These are phyloP conservation scores for Coreius guichenoti DNA, from an alignment of 2,797 vertebrate species.

Conservation along the genomic window DNA sequence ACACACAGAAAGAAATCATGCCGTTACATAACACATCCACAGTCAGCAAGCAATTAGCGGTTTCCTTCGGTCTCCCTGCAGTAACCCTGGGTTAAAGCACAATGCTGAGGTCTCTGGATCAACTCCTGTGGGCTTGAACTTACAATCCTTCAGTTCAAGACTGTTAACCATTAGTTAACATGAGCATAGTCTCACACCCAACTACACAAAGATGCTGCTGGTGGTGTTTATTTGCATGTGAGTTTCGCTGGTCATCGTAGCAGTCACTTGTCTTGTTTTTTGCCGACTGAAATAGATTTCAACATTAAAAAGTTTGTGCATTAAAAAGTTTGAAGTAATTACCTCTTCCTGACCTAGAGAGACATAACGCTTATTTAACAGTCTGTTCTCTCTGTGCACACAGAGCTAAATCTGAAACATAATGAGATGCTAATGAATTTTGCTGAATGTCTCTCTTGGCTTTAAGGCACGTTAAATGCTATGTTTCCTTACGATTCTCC, in stretches of 20 bases:
- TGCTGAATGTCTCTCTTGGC: slow-evolving; percentile 7
- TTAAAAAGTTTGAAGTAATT: slow-evolving; percentile 36
- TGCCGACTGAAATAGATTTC: neutral
- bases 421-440: slow-evolving; percentile 25
- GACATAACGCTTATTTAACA: slow-evolving; percentile 37
- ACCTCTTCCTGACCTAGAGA: slow-evolving; percentile 28
- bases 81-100: neutral
- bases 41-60: neutral
- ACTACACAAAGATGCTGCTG: neutral
- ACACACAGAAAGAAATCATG: slow-evolving; percentile 58
- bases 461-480: slow-evolving; percentile 21
- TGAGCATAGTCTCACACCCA: neutral
- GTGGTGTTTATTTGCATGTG: neutral
- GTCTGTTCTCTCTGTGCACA: slow-evolving; percentile 14
- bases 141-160: neutral
- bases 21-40: neutral
- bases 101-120: neutral
- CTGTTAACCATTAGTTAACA: neutral
- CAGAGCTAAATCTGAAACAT: slow-evolving; percentile 2
- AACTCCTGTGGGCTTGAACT: neutral
- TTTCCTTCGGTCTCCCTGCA: neutral
- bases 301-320: too few relatives aligned
- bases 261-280: neutral
- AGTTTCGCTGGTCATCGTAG: neutral
- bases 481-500: neutral